Evolutionary conservation across 2,888 invertebrate species (phyloP).

Genomic region (Leptodirus hochenwartii): DNA sequence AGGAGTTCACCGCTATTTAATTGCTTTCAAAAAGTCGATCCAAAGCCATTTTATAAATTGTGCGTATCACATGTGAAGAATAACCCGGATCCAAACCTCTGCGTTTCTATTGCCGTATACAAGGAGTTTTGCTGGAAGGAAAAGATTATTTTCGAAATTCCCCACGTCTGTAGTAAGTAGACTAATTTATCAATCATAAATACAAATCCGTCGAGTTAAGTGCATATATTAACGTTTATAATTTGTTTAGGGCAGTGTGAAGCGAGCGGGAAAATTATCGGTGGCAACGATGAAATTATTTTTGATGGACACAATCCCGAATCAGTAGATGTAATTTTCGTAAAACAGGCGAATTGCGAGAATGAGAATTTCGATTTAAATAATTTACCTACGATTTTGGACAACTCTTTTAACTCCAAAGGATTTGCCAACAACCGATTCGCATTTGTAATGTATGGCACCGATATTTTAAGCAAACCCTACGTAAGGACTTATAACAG

Average conservation of each 20-base stretch:
- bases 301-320: constrained; percentile 42
- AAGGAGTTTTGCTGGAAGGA: constrained; percentile 49
- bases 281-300: constrained; percentile 36
- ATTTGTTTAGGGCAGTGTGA: too few relatives aligned
- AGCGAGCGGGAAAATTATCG: too few relatives aligned
- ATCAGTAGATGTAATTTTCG: constrained; percentile 65
- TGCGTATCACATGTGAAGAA: constrained; percentile 32
- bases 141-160: constrained; percentile 51
- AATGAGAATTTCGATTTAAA: constrained; percentile 43
- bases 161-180: constrained; percentile 53
- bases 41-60: constrained; percentile 36
- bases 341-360: constrained; percentile 63
- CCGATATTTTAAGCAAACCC: constrained; percentile 11
- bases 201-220: constrained; percentile 1
- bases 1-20: constrained; percentile 42
- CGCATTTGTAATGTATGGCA: constrained; percentile 14
- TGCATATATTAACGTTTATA: constrained; percentile 3
- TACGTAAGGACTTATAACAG: constrained; percentile 11
- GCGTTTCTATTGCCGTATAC: constrained; percentile 57
- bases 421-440: constrained; percentile 46
- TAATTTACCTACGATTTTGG: constrained; percentile 44
- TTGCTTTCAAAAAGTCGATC: constrained; percentile 42
- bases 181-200: background rate
- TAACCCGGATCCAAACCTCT: constrained; percentile 30
- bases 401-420: constrained; percentile 43